phyloP scores from a whole-genome alignment of 2,113 vertebrate genomes.

The Entomyzon cyanotis region DNA sequence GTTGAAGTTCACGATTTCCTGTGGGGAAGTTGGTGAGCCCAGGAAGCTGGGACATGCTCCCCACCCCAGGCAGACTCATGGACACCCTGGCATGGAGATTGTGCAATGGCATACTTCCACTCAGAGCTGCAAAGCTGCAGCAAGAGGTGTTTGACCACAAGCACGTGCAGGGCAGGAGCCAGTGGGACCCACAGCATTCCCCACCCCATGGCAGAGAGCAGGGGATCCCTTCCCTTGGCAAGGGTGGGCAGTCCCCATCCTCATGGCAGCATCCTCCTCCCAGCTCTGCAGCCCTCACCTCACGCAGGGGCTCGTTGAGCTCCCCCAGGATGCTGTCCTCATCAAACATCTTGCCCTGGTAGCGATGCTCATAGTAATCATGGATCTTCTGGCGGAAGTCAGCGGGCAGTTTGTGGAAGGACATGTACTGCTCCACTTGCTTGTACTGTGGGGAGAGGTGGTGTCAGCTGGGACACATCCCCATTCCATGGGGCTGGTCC shows the following conservation, averaged over 20 bases:
- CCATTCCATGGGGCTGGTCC: neutral
- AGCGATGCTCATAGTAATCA: conserved; percentile 96
- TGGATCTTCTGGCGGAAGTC: conserved; percentile 98
- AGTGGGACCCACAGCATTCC: neutral
- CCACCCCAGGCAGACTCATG: neutral
- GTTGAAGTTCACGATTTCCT: conserved; percentile 98
- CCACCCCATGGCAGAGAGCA: neutral
- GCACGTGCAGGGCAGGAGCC: neutral
- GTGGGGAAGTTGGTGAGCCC: neutral
- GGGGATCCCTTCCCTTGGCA: too few relatives aligned
- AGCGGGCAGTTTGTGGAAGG: conserved; percentile 95
- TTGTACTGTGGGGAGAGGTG: conserved; percentile 82
- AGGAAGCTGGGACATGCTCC: accelerated
- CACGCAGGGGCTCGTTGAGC: conserved; percentile 90
- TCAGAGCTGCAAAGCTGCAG: neutral
- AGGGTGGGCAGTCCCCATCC: neutral
- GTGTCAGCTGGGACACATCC: neutral
- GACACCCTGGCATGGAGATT: neutral
- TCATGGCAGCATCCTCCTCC: neutral
- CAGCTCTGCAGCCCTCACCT: conserved; percentile 73
- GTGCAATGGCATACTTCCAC: accelerated
- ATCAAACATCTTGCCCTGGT: conserved; percentile 99
- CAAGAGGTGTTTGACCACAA: neutral
- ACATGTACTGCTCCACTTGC: conserved; percentile 99
- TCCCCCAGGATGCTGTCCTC: conserved; percentile 97